A percentile compares a stretch with the other conserved stretches of the same genome.
Conservation (phyloP, 1,140 invertebrate genomes). For the Steinernema feltiae region DNA sequence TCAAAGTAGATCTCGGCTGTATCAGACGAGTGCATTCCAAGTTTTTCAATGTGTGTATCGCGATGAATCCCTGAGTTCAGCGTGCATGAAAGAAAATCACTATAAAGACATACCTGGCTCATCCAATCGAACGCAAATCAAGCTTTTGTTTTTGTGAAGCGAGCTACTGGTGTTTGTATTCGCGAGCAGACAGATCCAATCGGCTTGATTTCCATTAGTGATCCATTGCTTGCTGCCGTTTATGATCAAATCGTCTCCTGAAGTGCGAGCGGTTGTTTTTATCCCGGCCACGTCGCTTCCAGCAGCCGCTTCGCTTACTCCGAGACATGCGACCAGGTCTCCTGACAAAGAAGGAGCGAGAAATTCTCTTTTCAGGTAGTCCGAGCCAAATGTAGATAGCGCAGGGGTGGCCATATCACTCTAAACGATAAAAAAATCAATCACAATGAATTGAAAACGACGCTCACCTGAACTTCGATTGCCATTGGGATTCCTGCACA, state of each 20-base stretch:
- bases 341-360: constrained; percentile 64
- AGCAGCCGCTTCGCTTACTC: constrained; percentile 63
- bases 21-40: constrained; percentile 64
- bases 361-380: constrained; percentile 64
- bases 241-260: constrained; percentile 64
- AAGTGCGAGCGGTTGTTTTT: constrained; percentile 59
- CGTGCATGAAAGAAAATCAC: constrained; percentile 26
- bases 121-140: constrained; percentile 65
- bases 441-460: constrained; percentile 59
- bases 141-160: constrained; percentile 64
- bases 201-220: constrained; percentile 64
- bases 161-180: constrained; percentile 61
- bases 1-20: constrained; percentile 66
- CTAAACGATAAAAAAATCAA: constrained; percentile 21
- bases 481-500: constrained; percentile 64
- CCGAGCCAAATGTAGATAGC: constrained; percentile 63
- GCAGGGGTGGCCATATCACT: constrained; percentile 49
- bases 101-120: constrained; percentile 59
- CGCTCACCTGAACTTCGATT: constrained; percentile 64
- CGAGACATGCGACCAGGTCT: constrained; percentile 64
- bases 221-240: constrained; percentile 66
- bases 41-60: constrained; percentile 62
- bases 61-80: constrained; percentile 50
- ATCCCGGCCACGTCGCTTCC: constrained; percentile 66
- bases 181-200: constrained; percentile 66